A percentile compares a stretch with the other conserved stretches of the same genome.
Conservation (phyloP, 1,140 invertebrate species). For the Battus philenor region DNA sequence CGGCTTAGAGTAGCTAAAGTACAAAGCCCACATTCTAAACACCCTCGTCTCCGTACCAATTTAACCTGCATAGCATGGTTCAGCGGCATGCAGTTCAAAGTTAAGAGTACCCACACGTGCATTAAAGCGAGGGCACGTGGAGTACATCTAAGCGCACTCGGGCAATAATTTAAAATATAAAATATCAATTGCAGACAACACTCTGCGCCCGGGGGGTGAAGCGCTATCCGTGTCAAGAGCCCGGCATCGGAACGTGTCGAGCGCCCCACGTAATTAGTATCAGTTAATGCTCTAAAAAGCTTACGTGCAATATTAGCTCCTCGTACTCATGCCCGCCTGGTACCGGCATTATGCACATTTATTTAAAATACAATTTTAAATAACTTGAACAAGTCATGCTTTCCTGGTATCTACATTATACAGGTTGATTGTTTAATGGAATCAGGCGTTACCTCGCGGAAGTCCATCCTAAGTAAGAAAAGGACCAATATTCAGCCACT, state of each 20-base stretch:
- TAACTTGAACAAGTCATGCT: too few relatives aligned
- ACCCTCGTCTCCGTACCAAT: too few relatives aligned
- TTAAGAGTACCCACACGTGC: background rate
- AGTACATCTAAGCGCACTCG: background rate
- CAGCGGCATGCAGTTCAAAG: too few relatives aligned
- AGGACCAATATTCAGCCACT: too few relatives aligned
- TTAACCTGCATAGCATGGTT: too few relatives aligned
- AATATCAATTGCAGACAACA: constrained; percentile 11
- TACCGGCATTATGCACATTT: background rate
- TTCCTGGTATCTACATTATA: too few relatives aligned
- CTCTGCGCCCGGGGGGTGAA: background rate
- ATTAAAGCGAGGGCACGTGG: background rate
- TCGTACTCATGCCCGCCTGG: background rate
- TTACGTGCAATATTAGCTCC: constrained; percentile 5
- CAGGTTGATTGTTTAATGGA: too few relatives aligned
- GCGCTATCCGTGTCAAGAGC: constrained; percentile 10
- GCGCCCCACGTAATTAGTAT: constrained; percentile 5
- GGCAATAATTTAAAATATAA: background rate
- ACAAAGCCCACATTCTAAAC: too few relatives aligned
- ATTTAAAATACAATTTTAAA: too few relatives aligned
- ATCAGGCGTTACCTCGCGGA: too few relatives aligned
- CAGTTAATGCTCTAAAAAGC: constrained; percentile 8
- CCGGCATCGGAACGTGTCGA: background rate
- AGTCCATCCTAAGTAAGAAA: too few relatives aligned
- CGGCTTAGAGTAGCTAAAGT: too few relatives aligned